These are phyloP conservation scores for Haplochromis burtoni DNA, from an alignment of 2,113 vertebrate genomes.

Conservation along the genomic window DNA sequence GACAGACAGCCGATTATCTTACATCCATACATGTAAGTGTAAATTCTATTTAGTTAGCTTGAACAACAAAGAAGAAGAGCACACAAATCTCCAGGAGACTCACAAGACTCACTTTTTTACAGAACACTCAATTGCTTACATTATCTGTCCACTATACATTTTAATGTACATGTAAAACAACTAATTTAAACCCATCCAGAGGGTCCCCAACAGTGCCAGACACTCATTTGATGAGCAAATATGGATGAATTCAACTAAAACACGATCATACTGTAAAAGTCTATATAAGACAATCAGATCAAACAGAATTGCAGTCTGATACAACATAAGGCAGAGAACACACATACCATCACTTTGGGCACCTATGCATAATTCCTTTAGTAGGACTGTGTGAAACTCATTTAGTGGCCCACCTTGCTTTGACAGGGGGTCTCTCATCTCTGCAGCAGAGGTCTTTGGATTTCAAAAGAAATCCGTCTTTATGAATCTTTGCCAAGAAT, in stretches of 20 bases:
- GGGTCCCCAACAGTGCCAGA: background rate
- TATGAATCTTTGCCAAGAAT: slow-evolving; percentile 23
- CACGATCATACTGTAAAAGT: background rate
- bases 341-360: background rate
- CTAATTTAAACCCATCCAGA: background rate
- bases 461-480: slow-evolving; percentile 30
- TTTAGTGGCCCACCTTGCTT: slow-evolving; percentile 6
- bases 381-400: background rate
- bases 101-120: background rate
- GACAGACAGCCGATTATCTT: background rate
- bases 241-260: background rate
- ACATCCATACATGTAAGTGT: background rate
- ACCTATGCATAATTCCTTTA: slow-evolving; percentile 39
- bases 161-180: background rate
- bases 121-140: background rate
- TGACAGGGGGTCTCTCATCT: slow-evolving; percentile 32
- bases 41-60: background rate
- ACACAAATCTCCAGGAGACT: background rate
- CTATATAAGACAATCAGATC: background rate
- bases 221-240: background rate
- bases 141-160: background rate
- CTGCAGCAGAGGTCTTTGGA: background rate
- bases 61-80: background rate
- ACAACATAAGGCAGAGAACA: background rate
- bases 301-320: slow-evolving; percentile 11